Evolutionary conservation across 1,140 invertebrate genomes (phyloP), one percentile per base, ranked within the genome.

Genomic region (Zaprionus gabonicus): DNA sequence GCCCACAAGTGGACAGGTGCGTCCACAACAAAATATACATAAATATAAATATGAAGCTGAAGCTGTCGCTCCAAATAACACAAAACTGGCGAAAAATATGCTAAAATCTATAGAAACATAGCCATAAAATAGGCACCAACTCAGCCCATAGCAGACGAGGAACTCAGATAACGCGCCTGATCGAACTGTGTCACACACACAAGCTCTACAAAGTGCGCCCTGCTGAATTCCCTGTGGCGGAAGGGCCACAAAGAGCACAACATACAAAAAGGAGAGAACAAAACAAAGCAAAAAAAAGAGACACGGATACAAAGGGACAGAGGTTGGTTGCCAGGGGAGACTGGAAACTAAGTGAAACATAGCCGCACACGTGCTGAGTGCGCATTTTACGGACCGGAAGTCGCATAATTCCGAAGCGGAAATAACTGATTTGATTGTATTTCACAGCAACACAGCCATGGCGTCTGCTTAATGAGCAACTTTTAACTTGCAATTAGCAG

Each of bases 391-490:
- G 66, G 70, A 83, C 71, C 84, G 84, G 81, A 87, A 87, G 84
- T 87, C 58, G 74, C 78, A 87, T 87, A 87, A 83, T 88, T 87
- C 63, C 55, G 38, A 71, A 84, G 62, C 84, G 84, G 84, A 87
- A 87, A 78, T 66, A 78, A 73, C 84, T 87, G 83, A 87, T 88
- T 87, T 87, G 85, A 87, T 84, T 87, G 71, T 84, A 79, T 87
- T 88, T 79, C 76, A 78, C 84, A 71, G 41, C n/a, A 46, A n/a
- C 41, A n/a, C 41, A 46, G 65, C 78, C 71, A 57, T 46, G 69
- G 31, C 71, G 44, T 36, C 23, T 23, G 63, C 83, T 80, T 88
- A 86, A 86, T 86, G 83, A 86, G 80, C 80, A 88, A 88, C 80
- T 86, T 86, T 86, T 80, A 83, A 80, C 72, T 81, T 83, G 81